These are phyloP conservation scores for Lissocephala sabroskyi DNA, from an alignment of 2,888 invertebrate species.

Conservation along the genomic window DNA sequence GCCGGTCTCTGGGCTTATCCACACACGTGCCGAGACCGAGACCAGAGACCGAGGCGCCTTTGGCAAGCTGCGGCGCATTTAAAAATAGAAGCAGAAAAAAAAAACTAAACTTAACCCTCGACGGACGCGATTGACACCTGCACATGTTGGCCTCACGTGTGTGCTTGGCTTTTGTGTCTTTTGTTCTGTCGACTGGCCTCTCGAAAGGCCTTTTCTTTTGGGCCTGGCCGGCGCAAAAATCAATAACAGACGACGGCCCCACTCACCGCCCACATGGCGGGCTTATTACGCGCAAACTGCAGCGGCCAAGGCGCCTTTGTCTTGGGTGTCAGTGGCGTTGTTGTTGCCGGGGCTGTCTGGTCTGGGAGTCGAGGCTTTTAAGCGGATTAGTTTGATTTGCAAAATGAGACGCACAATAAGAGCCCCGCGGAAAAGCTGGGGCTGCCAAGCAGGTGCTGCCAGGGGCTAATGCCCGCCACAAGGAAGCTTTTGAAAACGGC, in stretches of 20 bases:
- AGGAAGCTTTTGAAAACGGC: no score
- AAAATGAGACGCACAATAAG: constrained; percentile 21
- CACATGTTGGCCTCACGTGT: constrained; percentile 1
- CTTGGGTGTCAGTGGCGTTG: neutral
- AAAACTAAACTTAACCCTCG: constrained; percentile 4
- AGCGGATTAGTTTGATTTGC: constrained; percentile 60
- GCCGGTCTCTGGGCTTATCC: constrained; percentile 27
- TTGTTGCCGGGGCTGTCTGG: neutral
- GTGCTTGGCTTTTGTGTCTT: constrained; percentile 16
- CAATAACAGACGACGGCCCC: constrained; percentile 35
- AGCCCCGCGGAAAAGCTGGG: no score
- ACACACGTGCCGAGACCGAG: constrained; percentile 5
- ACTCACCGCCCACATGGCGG: constrained; percentile 11
- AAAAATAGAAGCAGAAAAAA: constrained; percentile 10
- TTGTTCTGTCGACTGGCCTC: constrained; percentile 13
- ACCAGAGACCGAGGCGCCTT: neutral
- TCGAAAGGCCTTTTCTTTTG: no score
- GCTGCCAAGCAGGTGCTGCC: no score
- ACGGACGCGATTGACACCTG: neutral
- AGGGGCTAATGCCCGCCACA: no score
- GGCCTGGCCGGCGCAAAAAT: constrained; percentile 22
- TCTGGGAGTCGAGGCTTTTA: constrained; percentile 40
- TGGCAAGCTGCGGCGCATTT: no score
- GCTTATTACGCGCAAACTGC: constrained; percentile 32
- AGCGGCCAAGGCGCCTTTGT: neutral